Evolutionary conservation across 2,888 invertebrate genomes (phyloP), one percentile per base, ranked within the genome.

Genomic region (Erynnis tages): DNA sequence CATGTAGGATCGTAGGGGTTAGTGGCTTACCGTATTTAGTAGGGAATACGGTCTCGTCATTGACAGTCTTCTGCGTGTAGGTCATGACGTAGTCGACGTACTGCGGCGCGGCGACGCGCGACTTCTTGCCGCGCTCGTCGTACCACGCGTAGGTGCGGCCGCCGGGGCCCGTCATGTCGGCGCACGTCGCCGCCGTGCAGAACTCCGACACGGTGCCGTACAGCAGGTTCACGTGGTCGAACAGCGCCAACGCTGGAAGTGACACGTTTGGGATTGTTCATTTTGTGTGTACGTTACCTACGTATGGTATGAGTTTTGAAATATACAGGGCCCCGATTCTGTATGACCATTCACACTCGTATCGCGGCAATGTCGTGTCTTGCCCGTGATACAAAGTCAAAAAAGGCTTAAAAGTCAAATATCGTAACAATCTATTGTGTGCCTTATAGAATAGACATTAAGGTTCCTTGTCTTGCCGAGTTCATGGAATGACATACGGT

Each of bases 81-180:
- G 98, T 97, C 97, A 98, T 98, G 79, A 98, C 98, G 91, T 97
- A 98, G 91, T 99, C 98, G 87, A 98, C 96, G 90, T 98, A 99
- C 90, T 98, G 98, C 70, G 98, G 98, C 69, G 98, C 98, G 64
- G 98, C 96, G 74, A 98, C 96, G 87, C 97, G 96, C 65, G 95
- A 95, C 91, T 98, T 98, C 92, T 98, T 98, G 69, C 98, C 98
- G 91, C 98, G 98, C 87, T 98, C 98, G 91, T 99, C 98, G 91
- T 97, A 95, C 98, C 98, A 99, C 74, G 96, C 93, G 92, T 98
- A 98, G 80, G 95, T 94, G 92, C 98, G 98, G 78, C 96, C 96
- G 82, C 96, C 96, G 59, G 98, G 98, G 73, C 97, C 98, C 73
- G 95, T 94, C 98, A 99, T 98, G 89, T 97, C 97, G 62, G 98